Conservation (phyloP, 2,797 vertebrate genomes). For the Catharus ustulatus region DNA sequence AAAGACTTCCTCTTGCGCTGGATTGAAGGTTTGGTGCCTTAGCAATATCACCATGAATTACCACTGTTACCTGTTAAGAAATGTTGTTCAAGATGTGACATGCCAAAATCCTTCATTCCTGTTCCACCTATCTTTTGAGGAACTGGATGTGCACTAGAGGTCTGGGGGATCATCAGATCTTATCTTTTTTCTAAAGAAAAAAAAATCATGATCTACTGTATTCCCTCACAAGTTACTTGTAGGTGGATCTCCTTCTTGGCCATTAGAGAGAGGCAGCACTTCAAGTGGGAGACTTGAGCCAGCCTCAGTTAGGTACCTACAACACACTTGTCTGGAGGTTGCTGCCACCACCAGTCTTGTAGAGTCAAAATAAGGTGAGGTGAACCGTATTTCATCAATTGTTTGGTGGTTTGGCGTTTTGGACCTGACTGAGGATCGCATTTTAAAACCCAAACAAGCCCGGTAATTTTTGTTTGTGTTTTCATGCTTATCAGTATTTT, state of each 20-base stretch:
- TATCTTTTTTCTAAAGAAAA: not conserved
- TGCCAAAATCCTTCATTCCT: not conserved
- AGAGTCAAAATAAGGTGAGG: not conserved
- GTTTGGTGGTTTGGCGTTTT: not conserved
- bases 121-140: not conserved
- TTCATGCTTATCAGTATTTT: not conserved
- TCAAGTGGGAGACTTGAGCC: not conserved
- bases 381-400: not conserved
- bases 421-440: not conserved
- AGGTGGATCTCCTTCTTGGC: not conserved
- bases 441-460: not conserved
- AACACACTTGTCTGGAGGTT: not conserved
- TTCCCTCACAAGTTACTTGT: not conserved
- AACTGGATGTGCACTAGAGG: not conserved
- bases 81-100: not conserved
- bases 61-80: not conserved
- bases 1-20: not conserved
- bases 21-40: constrained; percentile 71
- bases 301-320: not conserved
- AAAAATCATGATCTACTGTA: fast-evolving
- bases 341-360: not conserved
- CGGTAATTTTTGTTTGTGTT: not conserved
- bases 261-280: not conserved
- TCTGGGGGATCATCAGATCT: not conserved
- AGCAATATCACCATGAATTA: not conserved